Base-by-base conservation (phyloP, 2,113 vertebrate genomes). In the Picathartes gymnocephalus region DNA sequence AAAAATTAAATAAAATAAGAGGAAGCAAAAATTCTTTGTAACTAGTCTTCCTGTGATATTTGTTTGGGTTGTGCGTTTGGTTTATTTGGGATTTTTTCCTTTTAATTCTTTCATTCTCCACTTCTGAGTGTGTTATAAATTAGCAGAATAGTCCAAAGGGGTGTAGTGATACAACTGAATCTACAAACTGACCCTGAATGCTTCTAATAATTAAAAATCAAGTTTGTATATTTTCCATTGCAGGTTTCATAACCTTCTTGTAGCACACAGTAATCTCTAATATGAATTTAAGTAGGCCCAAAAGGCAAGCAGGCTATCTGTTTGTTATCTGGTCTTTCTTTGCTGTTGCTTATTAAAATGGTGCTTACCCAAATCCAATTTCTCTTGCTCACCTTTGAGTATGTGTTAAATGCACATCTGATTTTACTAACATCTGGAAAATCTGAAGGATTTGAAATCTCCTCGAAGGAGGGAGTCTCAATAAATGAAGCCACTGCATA, bases 341-440 rank as follows among this genome's bases (percentile, higher is more conserved):
- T 85, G 33, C 33, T 69, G 7, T 45, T 94, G 68, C 51, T 92
- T 93, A 64, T 91, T 77, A 64, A 92, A 92, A 68, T 70, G 47
- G 27, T 88, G 56, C 58, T 92, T 94, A 81, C 2, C 30, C 48
- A 95, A 92, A 91, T 71, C 51, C 40, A 79, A 6, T 94, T 84
- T 84, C 18, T 92, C 57, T 81, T 86, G 24, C 30, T 66, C 79
- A 54, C 22, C 25, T 71, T 60, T 14, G 10, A 62, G 25, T 35
- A 20, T 81, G 33, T 70, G 79, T 53, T 91, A 86, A 81, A 39
- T 87, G 39, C 60, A 71, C 11, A 47, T 84, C 39, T 81, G 65
- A 87, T 74, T 87, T 86, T 83, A 69, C 19, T 80, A 70, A 57
- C n/a, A 35, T 58, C 60, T 94, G 73, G 51, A 74, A 91, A 39